A percentile compares a stretch with the other conserved stretches of the same genome.
These are phyloP conservation scores for Babylonia areolata DNA, from an alignment of 1,140 invertebrate genomes.

Conservation along the genomic window DNA sequence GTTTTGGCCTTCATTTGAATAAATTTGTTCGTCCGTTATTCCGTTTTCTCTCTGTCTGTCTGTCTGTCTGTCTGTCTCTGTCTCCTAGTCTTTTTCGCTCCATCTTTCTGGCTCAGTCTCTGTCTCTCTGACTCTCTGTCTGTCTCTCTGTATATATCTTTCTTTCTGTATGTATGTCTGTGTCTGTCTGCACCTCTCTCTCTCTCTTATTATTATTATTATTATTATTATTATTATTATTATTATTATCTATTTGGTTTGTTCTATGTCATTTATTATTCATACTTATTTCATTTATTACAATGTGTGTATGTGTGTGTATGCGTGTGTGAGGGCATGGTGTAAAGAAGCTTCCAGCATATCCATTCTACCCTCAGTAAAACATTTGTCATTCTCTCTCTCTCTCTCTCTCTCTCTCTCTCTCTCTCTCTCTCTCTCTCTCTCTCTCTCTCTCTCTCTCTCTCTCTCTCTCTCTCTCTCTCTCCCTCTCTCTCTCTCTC, in stretches of 20 bases:
- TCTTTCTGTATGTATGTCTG: neutral
- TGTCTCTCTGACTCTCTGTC: constrained; percentile 7
- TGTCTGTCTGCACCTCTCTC: neutral
- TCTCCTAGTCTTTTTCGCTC: neutral
- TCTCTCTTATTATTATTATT: no score
- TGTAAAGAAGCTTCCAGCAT: no score
- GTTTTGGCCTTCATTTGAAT: no score
- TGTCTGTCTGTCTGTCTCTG: neutral
- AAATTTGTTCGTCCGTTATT: no score
- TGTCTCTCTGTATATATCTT: neutral
- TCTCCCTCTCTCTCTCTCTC: neutral
- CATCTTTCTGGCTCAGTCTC: neutral
- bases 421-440: neutral
- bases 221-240: no score
- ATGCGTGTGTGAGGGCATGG: no score
- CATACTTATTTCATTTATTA: no score
- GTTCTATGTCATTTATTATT: no score
- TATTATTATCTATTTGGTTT: no score
- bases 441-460: neutral
- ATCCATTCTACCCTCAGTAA: no score
- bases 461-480: neutral
- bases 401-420: neutral
- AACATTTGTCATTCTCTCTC: no score
- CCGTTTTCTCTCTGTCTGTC: neutral
- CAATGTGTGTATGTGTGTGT: no score